Evolutionary conservation across 1,140 invertebrate species (phyloP).

Genomic region (Gonioctena quinquepunctata): DNA sequence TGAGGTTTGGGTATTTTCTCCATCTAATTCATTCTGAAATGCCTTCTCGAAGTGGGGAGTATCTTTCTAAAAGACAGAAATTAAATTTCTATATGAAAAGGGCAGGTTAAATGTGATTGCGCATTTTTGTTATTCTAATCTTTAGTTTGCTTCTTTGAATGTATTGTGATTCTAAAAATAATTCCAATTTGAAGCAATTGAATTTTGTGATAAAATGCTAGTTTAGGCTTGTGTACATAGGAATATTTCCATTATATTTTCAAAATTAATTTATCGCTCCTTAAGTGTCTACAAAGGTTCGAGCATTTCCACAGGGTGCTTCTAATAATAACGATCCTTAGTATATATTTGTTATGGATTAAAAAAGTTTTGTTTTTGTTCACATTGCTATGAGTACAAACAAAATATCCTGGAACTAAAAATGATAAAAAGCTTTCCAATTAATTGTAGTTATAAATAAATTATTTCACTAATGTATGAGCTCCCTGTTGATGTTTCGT

Average conservation of each 20-base stretch:
- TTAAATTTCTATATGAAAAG: constrained; percentile 31
- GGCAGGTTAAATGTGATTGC: constrained; percentile 27
- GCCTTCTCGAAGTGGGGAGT: neutral
- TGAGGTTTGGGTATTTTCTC: too few species aligned
- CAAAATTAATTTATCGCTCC: constrained; percentile 28
- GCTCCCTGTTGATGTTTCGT: constrained; percentile 5
- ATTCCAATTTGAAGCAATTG: constrained; percentile 48
- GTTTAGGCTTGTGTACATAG: constrained; percentile 39
- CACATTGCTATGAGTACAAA: too few species aligned
- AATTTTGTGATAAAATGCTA: constrained; percentile 48
- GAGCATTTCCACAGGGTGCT: constrained; percentile 12
- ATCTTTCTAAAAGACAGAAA: constrained; percentile 36
- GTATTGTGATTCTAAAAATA: constrained; percentile 45
- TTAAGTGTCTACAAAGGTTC: constrained; percentile 3
- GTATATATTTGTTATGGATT: too few species aligned
- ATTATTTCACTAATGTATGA: constrained; percentile 12
- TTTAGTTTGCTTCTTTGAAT: constrained; percentile 46
- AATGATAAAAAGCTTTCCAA: too few species aligned
- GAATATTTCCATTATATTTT: constrained; percentile 21
- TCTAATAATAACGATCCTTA: constrained; percentile 14
- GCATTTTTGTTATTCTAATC: constrained; percentile 42
- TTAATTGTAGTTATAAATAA: too few species aligned
- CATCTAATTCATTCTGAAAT: too few species aligned
- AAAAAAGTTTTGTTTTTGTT: too few species aligned
- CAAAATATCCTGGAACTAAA: too few species aligned